Conservation (phyloP, 2,113 vertebrate genomes). For the Psophia crepitans region DNA sequence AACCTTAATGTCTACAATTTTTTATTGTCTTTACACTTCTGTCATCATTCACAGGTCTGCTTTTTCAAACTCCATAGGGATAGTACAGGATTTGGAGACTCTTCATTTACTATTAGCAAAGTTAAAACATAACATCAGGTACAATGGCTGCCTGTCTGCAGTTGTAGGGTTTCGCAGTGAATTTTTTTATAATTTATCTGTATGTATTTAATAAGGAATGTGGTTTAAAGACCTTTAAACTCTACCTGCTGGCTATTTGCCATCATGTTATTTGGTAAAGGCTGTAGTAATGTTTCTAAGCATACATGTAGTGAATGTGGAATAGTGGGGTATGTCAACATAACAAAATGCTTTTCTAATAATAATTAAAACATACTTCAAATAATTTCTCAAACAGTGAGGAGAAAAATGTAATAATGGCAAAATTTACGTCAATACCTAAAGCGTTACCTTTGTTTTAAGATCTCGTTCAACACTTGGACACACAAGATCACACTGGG, state of each 20-base stretch:
- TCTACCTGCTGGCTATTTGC: not conserved
- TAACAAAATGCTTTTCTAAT: not conserved
- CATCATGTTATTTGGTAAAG: not conserved
- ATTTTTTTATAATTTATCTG: not conserved
- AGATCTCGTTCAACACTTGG: constrained; percentile 90
- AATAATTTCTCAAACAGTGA: not conserved
- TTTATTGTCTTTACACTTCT: not conserved
- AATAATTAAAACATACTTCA: not conserved
- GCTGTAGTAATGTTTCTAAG: not conserved
- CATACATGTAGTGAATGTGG: not conserved
- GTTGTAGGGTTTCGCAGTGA: not conserved
- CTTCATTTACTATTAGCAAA: not conserved
- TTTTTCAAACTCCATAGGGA: not conserved
- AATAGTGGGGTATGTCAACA: not conserved
- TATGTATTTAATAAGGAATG: not conserved
- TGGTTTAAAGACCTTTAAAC: not conserved
- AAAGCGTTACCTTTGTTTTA: not conserved
- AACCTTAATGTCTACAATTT: not conserved
- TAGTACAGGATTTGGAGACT: not conserved
- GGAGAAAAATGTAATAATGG: not conserved
- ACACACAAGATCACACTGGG: constrained; percentile 88
- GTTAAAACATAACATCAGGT: not conserved
- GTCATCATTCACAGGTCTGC: not conserved
- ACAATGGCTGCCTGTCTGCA: not conserved
- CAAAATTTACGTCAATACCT: not conserved